phyloP scores from a whole-genome alignment of 1,140 invertebrate species.

The Choristoneura fumiferana region DNA sequence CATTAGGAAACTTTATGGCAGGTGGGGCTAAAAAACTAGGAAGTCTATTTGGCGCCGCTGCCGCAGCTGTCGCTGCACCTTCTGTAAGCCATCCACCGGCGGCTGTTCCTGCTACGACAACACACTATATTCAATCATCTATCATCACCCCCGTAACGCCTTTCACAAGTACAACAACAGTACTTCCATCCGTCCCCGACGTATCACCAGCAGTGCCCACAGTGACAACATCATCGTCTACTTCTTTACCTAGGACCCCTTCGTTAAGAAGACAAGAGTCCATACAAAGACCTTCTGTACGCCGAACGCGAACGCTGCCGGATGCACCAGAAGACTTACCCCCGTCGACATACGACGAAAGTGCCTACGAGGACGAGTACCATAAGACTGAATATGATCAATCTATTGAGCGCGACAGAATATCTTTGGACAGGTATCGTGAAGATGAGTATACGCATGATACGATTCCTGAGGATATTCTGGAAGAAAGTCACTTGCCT shows the following conservation, averaged over 20 bases:
- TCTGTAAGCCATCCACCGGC: conserved; percentile 42
- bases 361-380: conserved; percentile 75
- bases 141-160: conserved; percentile 66
- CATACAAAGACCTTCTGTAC: conserved; percentile 71
- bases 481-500: conserved; percentile 46
- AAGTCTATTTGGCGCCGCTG: conserved; percentile 72
- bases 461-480: conserved; percentile 58
- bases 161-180: conserved; percentile 60
- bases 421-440: conserved; percentile 67
- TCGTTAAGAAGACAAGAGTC: conserved; percentile 70
- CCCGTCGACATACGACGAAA: conserved; percentile 68
- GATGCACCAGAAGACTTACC: conserved; percentile 67
- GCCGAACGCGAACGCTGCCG: conserved; percentile 62
- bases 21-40: conserved; percentile 76
- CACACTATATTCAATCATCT: conserved; percentile 41
- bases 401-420: conserved; percentile 61
- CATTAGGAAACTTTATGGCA: conserved; percentile 73
- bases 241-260: conserved; percentile 58
- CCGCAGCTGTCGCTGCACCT: conserved; percentile 60
- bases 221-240: conserved; percentile 63
- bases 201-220: conserved; percentile 47
- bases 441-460: conserved; percentile 61
- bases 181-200: conserved; percentile 71
- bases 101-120: conserved; percentile 33
- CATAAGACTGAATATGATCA: conserved; percentile 75